Conservation (phyloP, 2,113 vertebrate genomes). For the Petromus typicus region DNA sequence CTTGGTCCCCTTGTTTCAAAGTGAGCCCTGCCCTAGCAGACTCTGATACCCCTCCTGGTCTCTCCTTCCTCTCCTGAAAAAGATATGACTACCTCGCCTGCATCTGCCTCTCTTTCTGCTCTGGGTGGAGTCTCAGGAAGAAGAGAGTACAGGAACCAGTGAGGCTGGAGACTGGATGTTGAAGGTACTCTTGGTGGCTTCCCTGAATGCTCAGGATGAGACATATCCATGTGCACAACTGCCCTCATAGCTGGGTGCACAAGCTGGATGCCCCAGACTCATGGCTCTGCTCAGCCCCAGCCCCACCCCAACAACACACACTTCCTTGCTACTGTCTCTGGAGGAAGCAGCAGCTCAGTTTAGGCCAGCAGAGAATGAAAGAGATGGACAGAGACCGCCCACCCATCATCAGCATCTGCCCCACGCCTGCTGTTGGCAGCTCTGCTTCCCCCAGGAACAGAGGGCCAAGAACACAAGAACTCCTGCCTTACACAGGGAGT, state of each 20-base stretch:
- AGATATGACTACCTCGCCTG: neutral
- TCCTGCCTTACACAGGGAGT: neutral
- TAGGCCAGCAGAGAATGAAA: neutral
- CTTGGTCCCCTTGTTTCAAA: neutral
- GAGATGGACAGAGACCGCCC: neutral
- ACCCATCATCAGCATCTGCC: rapidly evolving
- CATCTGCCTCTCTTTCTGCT: neutral
- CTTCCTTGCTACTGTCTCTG: neutral
- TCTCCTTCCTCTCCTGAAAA: neutral
- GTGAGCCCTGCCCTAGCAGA: neutral
- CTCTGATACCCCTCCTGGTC: neutral
- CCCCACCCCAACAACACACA: neutral
- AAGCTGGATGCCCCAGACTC: neutral
- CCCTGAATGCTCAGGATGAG: neutral
- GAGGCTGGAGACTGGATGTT: too few species aligned
- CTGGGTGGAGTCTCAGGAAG: neutral
- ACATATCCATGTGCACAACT: neutral
- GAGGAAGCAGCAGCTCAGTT: neutral
- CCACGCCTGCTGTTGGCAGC: neutral
- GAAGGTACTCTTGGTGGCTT: neutral
- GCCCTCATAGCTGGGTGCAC: neutral
- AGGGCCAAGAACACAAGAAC: neutral
- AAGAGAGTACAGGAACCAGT: neutral
- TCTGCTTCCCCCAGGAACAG: neutral
- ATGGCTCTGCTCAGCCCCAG: neutral